Evolutionary conservation across 2,113 vertebrate species (phyloP).

Genomic region (Hipposideros armiger): DNA sequence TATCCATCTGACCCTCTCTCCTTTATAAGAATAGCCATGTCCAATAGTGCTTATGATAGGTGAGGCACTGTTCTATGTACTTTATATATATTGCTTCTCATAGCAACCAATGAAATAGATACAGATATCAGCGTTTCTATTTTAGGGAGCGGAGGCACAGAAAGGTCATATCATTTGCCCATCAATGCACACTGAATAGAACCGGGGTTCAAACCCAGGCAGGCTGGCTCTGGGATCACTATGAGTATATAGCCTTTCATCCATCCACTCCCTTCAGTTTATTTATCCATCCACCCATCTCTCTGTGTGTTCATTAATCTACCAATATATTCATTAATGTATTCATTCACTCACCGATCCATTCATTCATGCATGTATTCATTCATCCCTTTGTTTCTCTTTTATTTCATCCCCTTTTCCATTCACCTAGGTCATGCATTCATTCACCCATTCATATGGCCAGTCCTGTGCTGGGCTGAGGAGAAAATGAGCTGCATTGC

Average conservation of each 20-base stretch:
- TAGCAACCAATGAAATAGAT: not conserved
- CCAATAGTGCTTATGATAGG: not conserved
- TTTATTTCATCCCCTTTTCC: not conserved
- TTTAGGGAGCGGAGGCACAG: not conserved
- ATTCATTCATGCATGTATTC: not conserved
- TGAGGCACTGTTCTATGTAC: not conserved
- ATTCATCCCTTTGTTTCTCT: conserved; percentile 52
- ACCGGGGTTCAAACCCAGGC: not conserved
- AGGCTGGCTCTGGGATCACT: not conserved
- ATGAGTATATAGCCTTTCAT: not conserved
- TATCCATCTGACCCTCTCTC: not conserved
- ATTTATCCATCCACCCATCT: not conserved
- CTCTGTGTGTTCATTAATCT: not conserved
- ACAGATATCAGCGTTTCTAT: not conserved
- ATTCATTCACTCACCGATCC: not conserved
- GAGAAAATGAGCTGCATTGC: not conserved
- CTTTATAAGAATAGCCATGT: not conserved
- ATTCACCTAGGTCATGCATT: conserved; percentile 59
- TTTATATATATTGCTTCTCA: not conserved
- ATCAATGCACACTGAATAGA: not conserved
- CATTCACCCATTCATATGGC: conserved; percentile 13
- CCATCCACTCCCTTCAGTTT: not conserved
- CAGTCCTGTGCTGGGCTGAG: not conserved
- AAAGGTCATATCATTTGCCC: not conserved
- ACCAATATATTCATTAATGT: not conserved